Evolutionary conservation across 2,113 vertebrate species (phyloP), one percentile per base, ranked within the genome.

Genomic region (Caranx ignobilis): DNA sequence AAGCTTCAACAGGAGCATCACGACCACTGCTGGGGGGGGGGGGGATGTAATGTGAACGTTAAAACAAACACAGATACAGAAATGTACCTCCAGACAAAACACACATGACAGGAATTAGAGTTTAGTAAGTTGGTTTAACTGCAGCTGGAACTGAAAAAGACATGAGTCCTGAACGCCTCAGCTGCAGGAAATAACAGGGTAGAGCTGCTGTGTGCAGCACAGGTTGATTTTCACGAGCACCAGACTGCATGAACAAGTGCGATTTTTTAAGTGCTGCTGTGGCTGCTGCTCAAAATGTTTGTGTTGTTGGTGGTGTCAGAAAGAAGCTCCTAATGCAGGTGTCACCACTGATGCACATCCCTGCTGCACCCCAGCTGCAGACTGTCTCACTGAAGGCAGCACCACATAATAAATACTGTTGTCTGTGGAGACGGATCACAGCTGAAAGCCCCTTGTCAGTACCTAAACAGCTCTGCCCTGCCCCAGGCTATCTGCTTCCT

Each of bases 381-480:
- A 57, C 64, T 34, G 47, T 21, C 10, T 83, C 50, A 65, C 31
- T 32, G 10, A 55, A 75, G n/a, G 35, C 62, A 39, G 21, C 1
- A 19, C 19, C 21, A 55, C 55, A 56, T 55, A 74, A 56, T 55
- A 74, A 61, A 77, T 54, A n/a, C 77, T 61, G 56, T 66, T 88
- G 80, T 87, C 77, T 85, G 39, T 47, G 77, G 7, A 45, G 56
- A 50, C 37, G 41, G 66, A 88, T 82, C 61, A 54, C 21, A 73
- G 15, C 16, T 13, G 1, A 10, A 10, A 64, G 19, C 35, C 55
- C 70, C 75, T n/a, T 75, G 73, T 91, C 35, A 31, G 54, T 69
- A 78, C 41, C 56, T 35, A 91, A 91, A 77, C 65, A 4, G 41
- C 21, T 77, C 68, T 62, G 77, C 86, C 89, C 79, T 85, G 73